phyloP scores from a whole-genome alignment of 2,888 invertebrate species.

The Venusia cambrica region DNA sequence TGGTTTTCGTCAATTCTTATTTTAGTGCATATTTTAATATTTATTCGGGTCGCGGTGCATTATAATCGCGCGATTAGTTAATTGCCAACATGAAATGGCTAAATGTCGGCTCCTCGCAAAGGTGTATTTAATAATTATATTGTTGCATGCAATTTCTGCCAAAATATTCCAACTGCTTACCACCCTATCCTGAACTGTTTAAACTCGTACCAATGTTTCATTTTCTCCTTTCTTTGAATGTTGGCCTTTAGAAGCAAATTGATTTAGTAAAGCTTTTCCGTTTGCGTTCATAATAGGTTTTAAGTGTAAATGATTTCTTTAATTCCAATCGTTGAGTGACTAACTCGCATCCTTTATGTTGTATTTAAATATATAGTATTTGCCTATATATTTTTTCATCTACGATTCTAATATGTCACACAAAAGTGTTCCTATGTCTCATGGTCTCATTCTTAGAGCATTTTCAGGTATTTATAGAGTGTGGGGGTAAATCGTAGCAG shows the following conservation, averaged over 20 bases:
- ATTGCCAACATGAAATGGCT: conserved; percentile 53
- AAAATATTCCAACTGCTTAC: conserved; percentile 25
- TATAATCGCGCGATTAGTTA: conserved; percentile 39
- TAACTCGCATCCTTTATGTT: too few relatives aligned
- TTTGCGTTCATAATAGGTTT: conserved; percentile 55
- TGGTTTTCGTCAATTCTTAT: conserved; percentile 57
- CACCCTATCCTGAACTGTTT: too few relatives aligned
- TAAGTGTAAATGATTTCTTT: conserved; percentile 48
- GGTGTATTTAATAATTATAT: conserved; percentile 31
- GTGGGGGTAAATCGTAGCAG: too few relatives aligned
- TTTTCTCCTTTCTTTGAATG: too few relatives aligned
- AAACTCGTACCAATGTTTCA: too few relatives aligned
- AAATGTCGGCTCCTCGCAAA: conserved; percentile 41
- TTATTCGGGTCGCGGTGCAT: conserved; percentile 33
- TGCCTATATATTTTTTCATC: too few relatives aligned
- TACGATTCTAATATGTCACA: too few relatives aligned
- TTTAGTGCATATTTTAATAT: conserved; percentile 38
- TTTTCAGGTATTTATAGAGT: too few relatives aligned
- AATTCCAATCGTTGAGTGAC: too few relatives aligned
- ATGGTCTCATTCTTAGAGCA: too few relatives aligned
- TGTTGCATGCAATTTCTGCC: conserved; percentile 30
- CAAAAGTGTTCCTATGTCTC: too few relatives aligned
- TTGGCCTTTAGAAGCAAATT: background rate
- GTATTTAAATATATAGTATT: too few relatives aligned
- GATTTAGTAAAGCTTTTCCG: conserved; percentile 52